phyloP scores from a whole-genome alignment of 2,797 vertebrate genomes.

The Girardinus metallicus region DNA sequence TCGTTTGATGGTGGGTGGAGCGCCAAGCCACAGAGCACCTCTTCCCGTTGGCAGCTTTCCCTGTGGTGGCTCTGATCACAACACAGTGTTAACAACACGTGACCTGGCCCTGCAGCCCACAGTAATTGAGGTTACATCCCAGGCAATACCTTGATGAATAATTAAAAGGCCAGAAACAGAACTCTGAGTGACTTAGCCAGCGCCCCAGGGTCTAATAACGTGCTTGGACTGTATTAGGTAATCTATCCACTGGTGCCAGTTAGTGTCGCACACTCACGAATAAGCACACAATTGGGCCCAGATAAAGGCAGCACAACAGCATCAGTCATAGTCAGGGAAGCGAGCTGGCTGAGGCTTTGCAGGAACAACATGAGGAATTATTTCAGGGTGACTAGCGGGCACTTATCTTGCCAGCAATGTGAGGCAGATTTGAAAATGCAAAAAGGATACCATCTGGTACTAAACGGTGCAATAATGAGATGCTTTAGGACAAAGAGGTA shows the following conservation, averaged over 20 bases:
- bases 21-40: slow-evolving; percentile 73
- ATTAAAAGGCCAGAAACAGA: slow-evolving; percentile 81
- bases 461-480: slow-evolving; percentile 21
- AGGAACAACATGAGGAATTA: slow-evolving; percentile 69
- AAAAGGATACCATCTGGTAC: slow-evolving; percentile 29
- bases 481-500: slow-evolving; percentile 20
- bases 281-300: slow-evolving; percentile 61
- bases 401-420: slow-evolving; percentile 56
- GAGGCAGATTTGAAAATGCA: slow-evolving; percentile 40
- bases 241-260: slow-evolving; percentile 75
- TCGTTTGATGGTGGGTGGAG: slow-evolving; percentile 71
- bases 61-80: slow-evolving; percentile 71
- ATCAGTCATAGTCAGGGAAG: slow-evolving; percentile 72
- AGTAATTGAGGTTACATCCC: slow-evolving; percentile 80
- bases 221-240: slow-evolving; percentile 73
- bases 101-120: slow-evolving; percentile 73
- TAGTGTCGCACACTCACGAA: slow-evolving; percentile 45
- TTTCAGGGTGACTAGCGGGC: slow-evolving; percentile 58
- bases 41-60: slow-evolving; percentile 71
- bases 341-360: slow-evolving; percentile 66
- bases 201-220: slow-evolving; percentile 73
- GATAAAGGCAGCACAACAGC: slow-evolving; percentile 65
- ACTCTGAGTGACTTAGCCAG: slow-evolving; percentile 70
- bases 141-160: slow-evolving; percentile 78
- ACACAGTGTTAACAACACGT: slow-evolving; percentile 70